Percentiles rank a stretch among this genome's conserved stretches.
phyloP scores from a whole-genome alignment of 1,140 invertebrate genomes.

The Lepidostoma basale region DNA sequence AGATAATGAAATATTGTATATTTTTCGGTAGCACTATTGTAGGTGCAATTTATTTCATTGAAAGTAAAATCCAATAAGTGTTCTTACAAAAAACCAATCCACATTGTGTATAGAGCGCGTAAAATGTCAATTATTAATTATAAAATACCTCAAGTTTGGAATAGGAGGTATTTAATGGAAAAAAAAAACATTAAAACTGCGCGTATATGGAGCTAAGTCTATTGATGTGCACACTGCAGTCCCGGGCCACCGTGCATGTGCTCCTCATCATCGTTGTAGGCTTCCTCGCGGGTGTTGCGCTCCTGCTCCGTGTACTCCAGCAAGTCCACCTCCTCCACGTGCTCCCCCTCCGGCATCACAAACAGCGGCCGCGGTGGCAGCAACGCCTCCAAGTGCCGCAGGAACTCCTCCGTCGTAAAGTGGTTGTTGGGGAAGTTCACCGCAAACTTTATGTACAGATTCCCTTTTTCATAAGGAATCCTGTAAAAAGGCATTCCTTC shows the following conservation, averaged over 20 bases:
- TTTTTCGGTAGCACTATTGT: conserved; percentile 4
- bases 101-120: conserved; percentile 18
- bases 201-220: conserved; percentile 46
- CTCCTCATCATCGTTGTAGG: conserved; percentile 73
- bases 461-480: conserved; percentile 83
- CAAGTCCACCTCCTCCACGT: conserved; percentile 84
- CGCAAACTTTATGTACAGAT: conserved; percentile 86
- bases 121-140: too few species aligned
- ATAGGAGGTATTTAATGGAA: conserved; percentile 14
- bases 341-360: conserved; percentile 71
- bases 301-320: conserved; percentile 73
- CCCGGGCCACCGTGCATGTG: conserved; percentile 62
- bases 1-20: too few species aligned
- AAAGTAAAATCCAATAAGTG: conserved; percentile 9
- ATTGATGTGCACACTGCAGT: conserved; percentile 76
- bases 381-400: conserved; percentile 73
- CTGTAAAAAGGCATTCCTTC: conserved; percentile 92
- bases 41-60: conserved; percentile 8
- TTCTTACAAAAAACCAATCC: conserved; percentile 8
- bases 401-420: conserved; percentile 72
- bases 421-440: conserved; percentile 84
- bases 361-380: conserved; percentile 71
- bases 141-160: conserved; percentile 17
- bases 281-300: conserved; percentile 62
- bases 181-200: background rate